A percentile compares a stretch with the other conserved stretches of the same genome.
These are phyloP conservation scores for Acanthosepion lycidas DNA, from an alignment of 2,888 invertebrate genomes.

Conservation along the genomic window DNA sequence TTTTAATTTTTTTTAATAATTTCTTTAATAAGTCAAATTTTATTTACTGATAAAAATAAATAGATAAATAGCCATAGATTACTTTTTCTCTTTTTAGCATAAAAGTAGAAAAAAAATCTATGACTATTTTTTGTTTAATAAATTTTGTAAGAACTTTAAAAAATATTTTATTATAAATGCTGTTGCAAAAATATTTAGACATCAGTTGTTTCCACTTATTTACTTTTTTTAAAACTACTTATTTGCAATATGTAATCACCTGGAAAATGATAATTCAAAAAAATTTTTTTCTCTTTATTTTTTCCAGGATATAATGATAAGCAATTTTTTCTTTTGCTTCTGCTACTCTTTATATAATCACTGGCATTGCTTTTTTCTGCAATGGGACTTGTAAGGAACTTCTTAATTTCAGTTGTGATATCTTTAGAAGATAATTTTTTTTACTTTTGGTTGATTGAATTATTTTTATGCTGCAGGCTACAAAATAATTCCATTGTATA, in stretches of 20 bases:
- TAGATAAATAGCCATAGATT: no score
- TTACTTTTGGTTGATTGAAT: no score
- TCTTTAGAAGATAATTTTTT: no score
- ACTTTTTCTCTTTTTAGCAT: no score
- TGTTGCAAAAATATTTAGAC: not conserved
- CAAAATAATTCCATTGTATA: no score
- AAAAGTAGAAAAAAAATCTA: no score
- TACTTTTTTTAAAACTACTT: not conserved
- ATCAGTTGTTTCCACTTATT: not conserved
- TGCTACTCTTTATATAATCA: not conserved
- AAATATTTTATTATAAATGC: not conserved
- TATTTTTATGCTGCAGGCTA: no score
- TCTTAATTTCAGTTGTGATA: not conserved
- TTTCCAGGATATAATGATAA: not conserved
- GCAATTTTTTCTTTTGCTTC: not conserved
- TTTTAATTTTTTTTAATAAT: not conserved
- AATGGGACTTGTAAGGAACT: not conserved
- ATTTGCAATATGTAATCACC: not conserved
- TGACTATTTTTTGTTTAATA: no score
- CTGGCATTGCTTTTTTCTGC: not conserved
- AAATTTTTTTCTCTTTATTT: not conserved
- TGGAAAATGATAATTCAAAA: not conserved
- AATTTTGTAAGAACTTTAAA: not conserved
- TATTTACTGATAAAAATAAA: no score
- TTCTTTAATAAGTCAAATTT: no score